These are phyloP conservation scores for Mesorhabditis sp. DNA, from an alignment of 2,888 invertebrate genomes.

Conservation along the genomic window DNA sequence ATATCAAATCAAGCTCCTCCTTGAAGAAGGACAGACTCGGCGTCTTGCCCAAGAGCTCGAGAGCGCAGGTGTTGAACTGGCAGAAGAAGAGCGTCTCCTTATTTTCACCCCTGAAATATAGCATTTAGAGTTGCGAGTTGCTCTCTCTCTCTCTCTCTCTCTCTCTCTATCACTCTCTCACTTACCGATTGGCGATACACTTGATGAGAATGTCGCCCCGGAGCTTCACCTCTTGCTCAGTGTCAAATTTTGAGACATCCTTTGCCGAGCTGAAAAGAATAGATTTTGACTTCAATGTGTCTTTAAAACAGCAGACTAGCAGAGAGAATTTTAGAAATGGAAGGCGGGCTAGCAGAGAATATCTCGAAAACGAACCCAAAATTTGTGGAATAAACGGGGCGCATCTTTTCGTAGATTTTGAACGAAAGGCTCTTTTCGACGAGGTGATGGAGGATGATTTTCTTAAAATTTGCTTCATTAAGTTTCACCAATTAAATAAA, in stretches of 20 bases:
- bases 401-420: constrained; percentile 82
- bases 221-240: constrained; percentile 66
- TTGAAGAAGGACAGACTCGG: constrained; percentile 78
- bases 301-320: no score
- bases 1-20: constrained; percentile 77
- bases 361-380: not conserved
- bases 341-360: not conserved
- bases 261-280: constrained; percentile 23
- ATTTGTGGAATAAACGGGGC: constrained; percentile 82
- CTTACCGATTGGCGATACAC: constrained; percentile 62
- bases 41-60: constrained; percentile 60
- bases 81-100: constrained; percentile 71
- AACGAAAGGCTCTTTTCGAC: constrained; percentile 60
- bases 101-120: not conserved
- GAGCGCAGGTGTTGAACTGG: constrained; percentile 91
- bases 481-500: constrained; percentile 63
- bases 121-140: not conserved
- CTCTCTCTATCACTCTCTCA: not conserved
- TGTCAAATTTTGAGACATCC: constrained; percentile 27
- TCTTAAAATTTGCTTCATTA: not conserved
- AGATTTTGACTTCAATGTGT: not conserved
- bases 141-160: not conserved
- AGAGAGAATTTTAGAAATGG: no score
- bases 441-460: constrained; percentile 26
- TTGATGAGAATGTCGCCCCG: constrained; percentile 86